phyloP scores from a whole-genome alignment of 1,140 invertebrate genomes.

The Drosophila malerkotliana region DNA sequence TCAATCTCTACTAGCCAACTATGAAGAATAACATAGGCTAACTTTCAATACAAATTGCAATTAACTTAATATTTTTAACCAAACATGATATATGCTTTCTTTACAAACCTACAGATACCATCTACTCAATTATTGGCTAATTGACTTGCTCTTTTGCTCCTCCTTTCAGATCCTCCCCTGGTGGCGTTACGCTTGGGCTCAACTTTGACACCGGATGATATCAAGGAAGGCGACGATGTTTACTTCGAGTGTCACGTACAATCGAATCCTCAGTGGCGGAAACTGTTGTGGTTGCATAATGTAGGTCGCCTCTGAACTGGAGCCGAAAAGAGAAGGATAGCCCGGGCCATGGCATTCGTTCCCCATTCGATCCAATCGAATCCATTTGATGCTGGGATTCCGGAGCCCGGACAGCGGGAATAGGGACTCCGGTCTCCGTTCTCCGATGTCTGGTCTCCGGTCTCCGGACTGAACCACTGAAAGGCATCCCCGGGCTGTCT shows the following conservation, averaged over 20 bases:
- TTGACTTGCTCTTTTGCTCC: conserved; percentile 14
- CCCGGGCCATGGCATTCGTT: not conserved
- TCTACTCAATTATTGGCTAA: conserved; percentile 6
- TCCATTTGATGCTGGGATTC: conserved; percentile 13
- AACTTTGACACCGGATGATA: conserved; percentile 93
- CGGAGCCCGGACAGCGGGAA: not conserved
- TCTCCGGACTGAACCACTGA: conserved; percentile 13
- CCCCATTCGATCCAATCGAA: conserved; percentile 14
- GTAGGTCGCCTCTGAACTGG: conserved; percentile 85
- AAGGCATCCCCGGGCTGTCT: conserved; percentile 52
- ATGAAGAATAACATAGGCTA: too few species aligned
- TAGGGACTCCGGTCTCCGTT: not conserved
- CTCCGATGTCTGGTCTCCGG: not conserved
- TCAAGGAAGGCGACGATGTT: conserved; percentile 96
- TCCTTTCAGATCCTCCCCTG: conserved; percentile 91
- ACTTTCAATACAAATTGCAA: not conserved
- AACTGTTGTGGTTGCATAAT: conserved; percentile 94
- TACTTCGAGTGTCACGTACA: conserved; percentile 96
- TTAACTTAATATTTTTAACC: not conserved
- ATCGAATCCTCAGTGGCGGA: conserved; percentile 93
- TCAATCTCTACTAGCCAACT: not conserved
- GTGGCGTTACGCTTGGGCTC: conserved; percentile 92
- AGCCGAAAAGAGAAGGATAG: not conserved
- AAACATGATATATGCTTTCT: not conserved
- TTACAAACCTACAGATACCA: not conserved